Evolutionary conservation across 2,888 invertebrate genomes (phyloP).

Genomic region (Tholera decimalis): DNA sequence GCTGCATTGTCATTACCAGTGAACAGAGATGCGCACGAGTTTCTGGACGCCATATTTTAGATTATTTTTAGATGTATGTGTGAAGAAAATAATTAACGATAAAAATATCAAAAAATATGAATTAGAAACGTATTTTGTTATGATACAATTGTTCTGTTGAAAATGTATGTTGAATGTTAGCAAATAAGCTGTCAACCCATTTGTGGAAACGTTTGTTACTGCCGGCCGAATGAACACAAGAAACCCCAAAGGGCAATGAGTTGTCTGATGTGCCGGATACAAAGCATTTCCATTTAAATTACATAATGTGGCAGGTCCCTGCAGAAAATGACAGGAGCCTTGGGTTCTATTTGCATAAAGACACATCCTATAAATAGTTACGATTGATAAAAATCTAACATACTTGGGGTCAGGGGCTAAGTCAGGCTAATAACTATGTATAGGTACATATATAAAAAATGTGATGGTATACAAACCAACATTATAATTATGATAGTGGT

Average conservation of each 20-base stretch:
- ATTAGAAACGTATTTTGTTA: background rate
- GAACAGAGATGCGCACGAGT: too few species aligned
- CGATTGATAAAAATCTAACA: background rate
- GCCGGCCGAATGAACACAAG: background rate
- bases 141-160: too few species aligned
- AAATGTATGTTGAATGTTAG: background rate
- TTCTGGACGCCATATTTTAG: too few species aligned
- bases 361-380: background rate
- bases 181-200: background rate
- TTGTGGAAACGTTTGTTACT: background rate
- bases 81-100: too few species aligned
- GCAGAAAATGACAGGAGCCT: background rate
- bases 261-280: background rate
- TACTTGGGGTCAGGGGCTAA: background rate
- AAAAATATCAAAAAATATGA: too few species aligned
- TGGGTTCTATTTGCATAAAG: background rate
- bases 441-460: too few species aligned
- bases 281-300: conserved; percentile 11
- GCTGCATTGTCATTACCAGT: too few species aligned
- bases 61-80: too few species aligned
- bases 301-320: background rate
- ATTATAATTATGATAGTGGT: too few species aligned
- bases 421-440: too few species aligned
- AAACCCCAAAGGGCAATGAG: background rate
- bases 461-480: too few species aligned